phyloP scores from a whole-genome alignment of 2,888 invertebrate species.

The Drosophila borealis region DNA sequence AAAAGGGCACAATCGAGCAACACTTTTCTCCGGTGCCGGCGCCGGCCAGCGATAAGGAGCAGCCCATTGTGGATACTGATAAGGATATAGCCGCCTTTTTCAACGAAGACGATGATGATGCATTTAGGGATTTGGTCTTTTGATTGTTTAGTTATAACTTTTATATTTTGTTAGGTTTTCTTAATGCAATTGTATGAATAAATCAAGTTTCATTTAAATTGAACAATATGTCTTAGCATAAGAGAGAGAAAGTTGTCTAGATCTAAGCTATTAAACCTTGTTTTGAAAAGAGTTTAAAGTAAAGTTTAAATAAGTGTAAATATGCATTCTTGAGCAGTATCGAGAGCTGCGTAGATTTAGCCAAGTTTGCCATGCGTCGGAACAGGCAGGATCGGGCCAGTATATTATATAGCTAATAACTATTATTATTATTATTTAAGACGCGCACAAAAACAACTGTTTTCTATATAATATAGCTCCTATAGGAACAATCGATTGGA shows the following conservation, averaged over 20 bases:
- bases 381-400: no score
- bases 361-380: no score
- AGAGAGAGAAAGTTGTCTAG: not conserved
- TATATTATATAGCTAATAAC: no score
- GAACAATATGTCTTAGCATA: not conserved
- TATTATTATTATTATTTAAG: no score
- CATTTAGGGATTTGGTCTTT: constrained; percentile 85
- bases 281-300: no score
- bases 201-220: not conserved
- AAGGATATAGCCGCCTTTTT: constrained; percentile 71
- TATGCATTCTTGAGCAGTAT: no score
- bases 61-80: constrained; percentile 13
- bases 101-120: constrained; percentile 86
- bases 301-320: no score
- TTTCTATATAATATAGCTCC: not conserved
- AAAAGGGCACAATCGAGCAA: not conserved
- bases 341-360: no score
- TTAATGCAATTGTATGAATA: constrained; percentile 20
- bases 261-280: not conserved
- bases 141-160: constrained; percentile 15
- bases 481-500: not conserved
- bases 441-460: no score
- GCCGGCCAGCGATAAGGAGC: not conserved
- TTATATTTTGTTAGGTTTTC: not conserved
- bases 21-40: constrained; percentile 16